Evolutionary conservation across 2,113 vertebrate genomes (phyloP), one percentile per base, ranked within the genome.

Genomic region (Scatophagus argus): DNA sequence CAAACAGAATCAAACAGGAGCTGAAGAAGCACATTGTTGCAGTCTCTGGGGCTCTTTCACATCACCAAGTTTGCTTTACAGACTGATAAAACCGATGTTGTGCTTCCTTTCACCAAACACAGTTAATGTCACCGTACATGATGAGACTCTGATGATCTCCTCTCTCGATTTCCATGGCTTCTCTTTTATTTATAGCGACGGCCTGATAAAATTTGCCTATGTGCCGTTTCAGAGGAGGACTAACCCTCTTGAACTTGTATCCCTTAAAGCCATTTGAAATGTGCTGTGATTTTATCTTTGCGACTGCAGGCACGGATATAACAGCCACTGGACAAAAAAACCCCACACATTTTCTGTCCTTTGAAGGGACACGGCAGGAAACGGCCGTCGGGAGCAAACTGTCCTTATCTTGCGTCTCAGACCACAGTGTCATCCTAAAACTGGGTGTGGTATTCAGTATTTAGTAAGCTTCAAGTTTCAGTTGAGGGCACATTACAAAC

Each of bases 1-100:
- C n/a, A 11, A 29, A 67, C 51, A 1, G 2, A 60, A 72, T 76
- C 49, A 74, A 74, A 67, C 27, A 23, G 68, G 41, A 74, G 43
- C 21, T 71, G 23, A 54, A 19, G 32, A 38, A 51, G 13, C 39
- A 44, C 34, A 36, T 11, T 12, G 66, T 51, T 23, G 23, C 3
- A 17, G 17, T 19, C 36, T 59, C 60, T 31, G 10, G 59, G 19
- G 38, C 36, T 21, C 14, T 25, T 61, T 7, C 36, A 60, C 31
- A 6, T 47, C 21, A 27, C 21, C 5, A 55, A 23, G 34, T 61
- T 23, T 38, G 23, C 23, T 64, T 70, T 62, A 11, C 29, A 78
- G 9, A 68, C 25, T 38, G 19, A 39, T 5, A 13, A 41, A 34
- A 65, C 6, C 23, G 23, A 23, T 38, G 12, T 23, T n/a, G 5